phyloP scores from a whole-genome alignment of 1,140 invertebrate species.

The Akabosia matsudoensis region DNA sequence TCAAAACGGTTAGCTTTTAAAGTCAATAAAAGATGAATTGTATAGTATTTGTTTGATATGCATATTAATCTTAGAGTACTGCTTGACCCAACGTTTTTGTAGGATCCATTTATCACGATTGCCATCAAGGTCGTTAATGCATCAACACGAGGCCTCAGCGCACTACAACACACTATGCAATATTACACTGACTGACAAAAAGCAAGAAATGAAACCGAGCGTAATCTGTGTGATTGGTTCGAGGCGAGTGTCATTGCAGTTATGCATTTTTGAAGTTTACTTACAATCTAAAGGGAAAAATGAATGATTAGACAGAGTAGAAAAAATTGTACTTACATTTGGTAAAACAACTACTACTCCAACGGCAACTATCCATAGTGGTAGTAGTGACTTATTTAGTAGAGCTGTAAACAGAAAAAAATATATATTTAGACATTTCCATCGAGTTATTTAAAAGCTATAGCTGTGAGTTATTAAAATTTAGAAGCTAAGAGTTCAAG shows the following conservation, averaged over 20 bases:
- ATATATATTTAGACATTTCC: slow-evolving; percentile 2
- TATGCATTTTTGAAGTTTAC: too few relatives aligned
- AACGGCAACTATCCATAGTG: slow-evolving; percentile 43
- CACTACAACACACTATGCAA: too few relatives aligned
- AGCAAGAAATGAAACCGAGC: too few relatives aligned
- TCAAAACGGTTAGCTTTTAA: too few relatives aligned
- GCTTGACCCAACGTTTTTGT: background rate
- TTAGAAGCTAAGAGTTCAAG: too few relatives aligned
- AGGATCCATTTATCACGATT: background rate
- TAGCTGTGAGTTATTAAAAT: too few relatives aligned
- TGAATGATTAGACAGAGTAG: too few relatives aligned
- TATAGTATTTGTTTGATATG: slow-evolving; percentile 14
- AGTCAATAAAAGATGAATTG: slow-evolving; percentile 9
- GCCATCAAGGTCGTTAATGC: background rate
- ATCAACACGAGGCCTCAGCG: background rate
- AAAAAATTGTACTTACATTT: slow-evolving; percentile 45
- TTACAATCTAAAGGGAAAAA: too few relatives aligned
- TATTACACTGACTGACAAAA: too few relatives aligned
- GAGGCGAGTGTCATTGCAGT: too few relatives aligned
- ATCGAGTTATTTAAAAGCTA: background rate
- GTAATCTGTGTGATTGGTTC: too few relatives aligned
- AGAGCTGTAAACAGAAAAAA: slow-evolving; percentile 36
- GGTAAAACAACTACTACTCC: slow-evolving; percentile 42
- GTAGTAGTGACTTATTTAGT: slow-evolving; percentile 39
- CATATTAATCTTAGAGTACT: background rate